Evolutionary conservation across 2,113 vertebrate genomes (phyloP), one percentile per base, ranked within the genome.

Genomic region (Callionymus lyra): DNA sequence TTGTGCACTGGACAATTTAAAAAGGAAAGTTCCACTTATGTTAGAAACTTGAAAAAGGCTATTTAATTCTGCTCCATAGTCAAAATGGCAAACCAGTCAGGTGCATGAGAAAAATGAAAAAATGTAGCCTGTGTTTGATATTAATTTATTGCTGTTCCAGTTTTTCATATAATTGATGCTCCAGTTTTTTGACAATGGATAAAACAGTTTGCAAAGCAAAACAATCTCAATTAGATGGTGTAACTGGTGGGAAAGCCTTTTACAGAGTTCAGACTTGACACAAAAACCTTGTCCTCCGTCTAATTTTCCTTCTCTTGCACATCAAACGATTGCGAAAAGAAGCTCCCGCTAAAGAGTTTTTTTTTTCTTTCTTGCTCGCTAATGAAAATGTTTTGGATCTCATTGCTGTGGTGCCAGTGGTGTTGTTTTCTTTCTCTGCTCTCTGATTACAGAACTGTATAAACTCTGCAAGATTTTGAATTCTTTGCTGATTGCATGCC

Each of bases 401-500:
- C 48, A 50, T 44, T 71, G 64, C 58, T 36, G 55, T 16, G 34
- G 41, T 51, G 75, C 81, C 70, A 44, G 10, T 72, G 71, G 70
- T 53, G 45, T 72, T 79, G 59, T 65, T 76, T 77, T 67, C 47
- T 54, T 43, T 60, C 61, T 64, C 63, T 59, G 44, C 72, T 58
- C 69, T 56, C 60, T 79, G 81, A 84, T 81, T 80, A 77, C 70
- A 62, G 67, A 65, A 68, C 55, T 52, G 71, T 61, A 69, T 63
- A 72, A 75, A 76, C 68, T 59, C 59, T 56, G 64, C 27, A 50
- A 67, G 68, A 63, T 68, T 76, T 62, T 74, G 72, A 83, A 80
- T 81, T 73, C 72, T 70, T 44, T 63, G 71, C 72, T 84, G 74
- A 81, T 80, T 83, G 79, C 70, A 35, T 44, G 79, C 81, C 79